phyloP scores from a whole-genome alignment of 2,888 invertebrate species.

The Fragum fragum region DNA sequence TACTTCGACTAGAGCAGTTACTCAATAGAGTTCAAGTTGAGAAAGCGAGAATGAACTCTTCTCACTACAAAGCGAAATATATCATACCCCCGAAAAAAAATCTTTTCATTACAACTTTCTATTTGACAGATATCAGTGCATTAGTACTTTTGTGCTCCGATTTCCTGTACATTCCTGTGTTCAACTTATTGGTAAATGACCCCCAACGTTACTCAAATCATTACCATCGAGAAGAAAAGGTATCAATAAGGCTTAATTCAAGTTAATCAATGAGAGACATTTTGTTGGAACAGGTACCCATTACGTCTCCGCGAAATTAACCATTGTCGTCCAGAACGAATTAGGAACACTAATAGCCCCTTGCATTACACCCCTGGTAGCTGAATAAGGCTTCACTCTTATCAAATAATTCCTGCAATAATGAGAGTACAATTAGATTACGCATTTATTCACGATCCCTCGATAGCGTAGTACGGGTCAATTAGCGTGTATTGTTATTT shows the following conservation, averaged over 20 bases:
- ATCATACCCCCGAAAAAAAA: too few relatives aligned
- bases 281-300: not conserved
- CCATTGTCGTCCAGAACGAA: not conserved
- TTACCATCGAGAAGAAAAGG: not conserved
- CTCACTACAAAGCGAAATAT: too few relatives aligned
- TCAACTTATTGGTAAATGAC: not conserved
- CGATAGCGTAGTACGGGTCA: conserved; percentile 1
- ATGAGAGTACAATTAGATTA: not conserved
- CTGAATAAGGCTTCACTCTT: not conserved
- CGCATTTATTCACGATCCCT: not conserved
- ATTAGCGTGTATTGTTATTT: not conserved
- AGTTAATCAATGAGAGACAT: not conserved
- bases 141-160: too few relatives aligned
- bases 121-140: too few relatives aligned
- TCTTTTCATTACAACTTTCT: too few relatives aligned
- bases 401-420: not conserved
- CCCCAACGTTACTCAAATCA: not conserved
- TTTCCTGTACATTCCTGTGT: too few relatives aligned
- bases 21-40: too few relatives aligned
- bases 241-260: conserved; percentile 1
- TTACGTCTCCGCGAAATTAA: not conserved
- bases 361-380: not conserved
- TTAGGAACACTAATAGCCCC: not conserved
- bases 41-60: too few relatives aligned
- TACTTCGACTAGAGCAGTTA: too few relatives aligned